phyloP scores from a whole-genome alignment of 37 sponge, comb jelly and placozoan species.

The Cliona cf. orientalis region DNA sequence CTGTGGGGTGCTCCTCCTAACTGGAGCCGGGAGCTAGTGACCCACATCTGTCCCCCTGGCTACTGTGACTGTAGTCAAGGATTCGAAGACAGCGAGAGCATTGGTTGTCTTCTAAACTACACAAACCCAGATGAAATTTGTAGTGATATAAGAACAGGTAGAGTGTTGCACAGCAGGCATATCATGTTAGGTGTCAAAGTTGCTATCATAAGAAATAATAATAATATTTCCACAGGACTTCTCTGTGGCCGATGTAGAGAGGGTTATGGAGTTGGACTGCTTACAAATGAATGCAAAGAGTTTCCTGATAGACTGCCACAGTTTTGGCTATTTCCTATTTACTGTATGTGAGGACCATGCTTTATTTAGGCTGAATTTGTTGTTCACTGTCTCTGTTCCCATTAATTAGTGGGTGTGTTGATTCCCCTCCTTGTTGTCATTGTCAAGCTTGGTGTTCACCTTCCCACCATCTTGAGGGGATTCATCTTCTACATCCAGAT shows the following conservation, averaged over 20 bases:
- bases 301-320: neutral
- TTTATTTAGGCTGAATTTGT: neutral
- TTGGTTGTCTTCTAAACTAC: constrained; percentile 6
- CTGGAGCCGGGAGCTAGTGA: constrained; percentile 13
- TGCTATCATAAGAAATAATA: too few species aligned
- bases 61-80: constrained; percentile 46
- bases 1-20: constrained; percentile 31
- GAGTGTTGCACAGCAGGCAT: neutral
- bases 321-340: constrained; percentile 7
- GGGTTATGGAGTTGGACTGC: constrained; percentile 26
- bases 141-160: neutral
- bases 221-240: too few species aligned
- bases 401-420: neutral
- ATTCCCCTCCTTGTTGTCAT: neutral
- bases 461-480: constrained; percentile 6
- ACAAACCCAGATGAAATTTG: neutral
- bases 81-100: too few species aligned
- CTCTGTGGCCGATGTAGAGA: constrained; percentile 32
- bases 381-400: neutral
- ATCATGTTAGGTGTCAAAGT: too few species aligned
- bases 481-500: constrained; percentile 29
- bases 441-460: constrained; percentile 14
- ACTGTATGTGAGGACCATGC: neutral
- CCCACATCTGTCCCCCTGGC: constrained; percentile 16
- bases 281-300: constrained; percentile 7